Conservation (phyloP, 2,888 invertebrate species). For the Gymnosoma rotundatum region DNA sequence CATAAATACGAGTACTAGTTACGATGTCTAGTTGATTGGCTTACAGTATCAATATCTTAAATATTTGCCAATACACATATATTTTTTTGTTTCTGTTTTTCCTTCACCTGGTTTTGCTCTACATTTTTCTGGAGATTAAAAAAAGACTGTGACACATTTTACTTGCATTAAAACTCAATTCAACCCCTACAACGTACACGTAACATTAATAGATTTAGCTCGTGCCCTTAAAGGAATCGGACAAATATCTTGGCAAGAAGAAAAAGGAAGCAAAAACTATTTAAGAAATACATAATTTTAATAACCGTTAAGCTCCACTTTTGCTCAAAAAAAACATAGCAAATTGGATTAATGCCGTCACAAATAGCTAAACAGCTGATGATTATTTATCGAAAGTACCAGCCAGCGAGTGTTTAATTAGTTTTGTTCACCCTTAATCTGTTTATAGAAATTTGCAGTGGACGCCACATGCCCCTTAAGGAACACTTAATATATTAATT, state of each 20-base stretch:
- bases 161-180: slow-evolving; percentile 23
- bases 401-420: neutral
- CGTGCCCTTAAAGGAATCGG: slow-evolving; percentile 51
- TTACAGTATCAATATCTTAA: slow-evolving; percentile 42
- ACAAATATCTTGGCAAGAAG: slow-evolving; percentile 6
- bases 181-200: slow-evolving; percentile 50
- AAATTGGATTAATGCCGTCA: slow-evolving; percentile 4
- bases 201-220: slow-evolving; percentile 53
- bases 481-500: slow-evolving; percentile 8
- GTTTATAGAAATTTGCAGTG: neutral
- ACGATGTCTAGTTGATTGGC: slow-evolving; percentile 12
- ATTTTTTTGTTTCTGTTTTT: slow-evolving; percentile 10
- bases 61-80: slow-evolving; percentile 54
- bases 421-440: slow-evolving; percentile 21
- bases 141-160: slow-evolving; percentile 54
- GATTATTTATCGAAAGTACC: slow-evolving; percentile 20
- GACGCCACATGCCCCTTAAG: slow-evolving; percentile 12
- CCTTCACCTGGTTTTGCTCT: slow-evolving; percentile 62
- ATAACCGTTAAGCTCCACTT: slow-evolving; percentile 17
- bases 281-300: neutral
- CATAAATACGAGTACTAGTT: slow-evolving; percentile 56
- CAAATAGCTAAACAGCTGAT: slow-evolving; percentile 48
- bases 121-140: slow-evolving; percentile 18
- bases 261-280: slow-evolving; percentile 11
- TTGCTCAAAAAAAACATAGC: neutral